Base-by-base conservation (phyloP, 2,888 invertebrate species). In the Apamea sordens region DNA sequence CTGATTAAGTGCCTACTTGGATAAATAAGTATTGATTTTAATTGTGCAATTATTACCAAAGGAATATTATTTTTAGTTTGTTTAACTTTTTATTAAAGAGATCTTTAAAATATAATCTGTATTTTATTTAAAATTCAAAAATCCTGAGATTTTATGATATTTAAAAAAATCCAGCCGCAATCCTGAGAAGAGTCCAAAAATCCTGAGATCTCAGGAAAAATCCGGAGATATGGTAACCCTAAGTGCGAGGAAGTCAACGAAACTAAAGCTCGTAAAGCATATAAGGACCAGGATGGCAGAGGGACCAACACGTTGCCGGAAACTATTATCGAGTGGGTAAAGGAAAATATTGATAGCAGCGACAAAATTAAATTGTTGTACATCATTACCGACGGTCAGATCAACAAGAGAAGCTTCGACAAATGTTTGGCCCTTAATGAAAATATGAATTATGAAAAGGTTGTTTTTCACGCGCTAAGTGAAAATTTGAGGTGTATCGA, bases 291-390 rank as follows among this genome's bases (percentile, higher is more conserved):
- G 18, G 68, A 47, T 1, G 80, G 61, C 36, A 13, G 15, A 63
- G 80, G 68, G 5, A 11, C 10, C 0, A 73, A 63, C 15, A 80
- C 80, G 10, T 15, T 80, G 10, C 80, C 80, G 0, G 80, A 80
- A 74, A 80, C 80, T 24, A 80, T 80, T 63, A 80, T 80, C 47
- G 24, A 63, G 18, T 80, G 80, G 80, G 36, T 80, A 24, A 68
- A 47, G 6, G 18, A 13, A 18, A 73, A 68, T 56, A 36, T 73
- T 11, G 53, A 61, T 10, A 61, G 18, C 18, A 32, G 8, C 1
- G 80, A 80, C 74, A 80, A 63, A 80, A 80, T 80, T 63, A 80
- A 68, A 80, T 63, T 80, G 28, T 44, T 80, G 24, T 80, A 80
- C 80, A 80, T 80, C 10, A 80, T 80, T 41, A 80, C 80, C 28